Conservation (phyloP, 2,797 vertebrate genomes). For the Manis crassicaudata region DNA sequence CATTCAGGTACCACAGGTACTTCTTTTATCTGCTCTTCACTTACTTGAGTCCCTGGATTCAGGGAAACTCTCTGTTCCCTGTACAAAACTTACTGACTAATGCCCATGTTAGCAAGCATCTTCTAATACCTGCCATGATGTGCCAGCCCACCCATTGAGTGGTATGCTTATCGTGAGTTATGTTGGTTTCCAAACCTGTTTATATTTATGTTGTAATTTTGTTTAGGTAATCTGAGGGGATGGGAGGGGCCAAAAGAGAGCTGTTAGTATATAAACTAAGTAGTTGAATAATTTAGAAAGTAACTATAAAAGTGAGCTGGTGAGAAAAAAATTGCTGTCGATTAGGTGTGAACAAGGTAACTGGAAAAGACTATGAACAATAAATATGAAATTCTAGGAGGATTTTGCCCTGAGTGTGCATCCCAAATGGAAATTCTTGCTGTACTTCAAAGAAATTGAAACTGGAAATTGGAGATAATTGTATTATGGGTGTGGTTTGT, state of each 20-base stretch:
- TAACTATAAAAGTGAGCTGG: not conserved
- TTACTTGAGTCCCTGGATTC: not conserved
- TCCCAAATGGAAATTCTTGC: not conserved
- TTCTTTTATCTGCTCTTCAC: not conserved
- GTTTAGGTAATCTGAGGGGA: not conserved
- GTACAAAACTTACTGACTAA: not conserved
- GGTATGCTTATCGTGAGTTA: not conserved
- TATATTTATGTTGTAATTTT: not conserved
- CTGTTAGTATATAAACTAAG: constrained; percentile 2
- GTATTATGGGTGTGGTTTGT: not conserved
- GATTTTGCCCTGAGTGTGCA: not conserved
- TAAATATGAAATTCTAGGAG: not conserved
- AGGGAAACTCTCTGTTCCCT: not conserved
- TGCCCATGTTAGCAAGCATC: not conserved
- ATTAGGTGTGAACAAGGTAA: not conserved
- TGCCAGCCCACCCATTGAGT: not conserved
- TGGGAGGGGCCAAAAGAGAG: not conserved
- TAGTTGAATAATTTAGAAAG: not conserved
- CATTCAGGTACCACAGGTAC: not conserved
- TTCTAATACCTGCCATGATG: not conserved
- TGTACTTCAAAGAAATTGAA: constrained; percentile 6
- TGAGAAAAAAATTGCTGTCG: constrained; percentile 33
- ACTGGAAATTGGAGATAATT: constrained; percentile 43
- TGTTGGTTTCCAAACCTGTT: not conserved
- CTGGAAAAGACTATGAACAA: not conserved